Conservation (phyloP, 1,140 invertebrate species). For the Trigoniulus corallinus region DNA sequence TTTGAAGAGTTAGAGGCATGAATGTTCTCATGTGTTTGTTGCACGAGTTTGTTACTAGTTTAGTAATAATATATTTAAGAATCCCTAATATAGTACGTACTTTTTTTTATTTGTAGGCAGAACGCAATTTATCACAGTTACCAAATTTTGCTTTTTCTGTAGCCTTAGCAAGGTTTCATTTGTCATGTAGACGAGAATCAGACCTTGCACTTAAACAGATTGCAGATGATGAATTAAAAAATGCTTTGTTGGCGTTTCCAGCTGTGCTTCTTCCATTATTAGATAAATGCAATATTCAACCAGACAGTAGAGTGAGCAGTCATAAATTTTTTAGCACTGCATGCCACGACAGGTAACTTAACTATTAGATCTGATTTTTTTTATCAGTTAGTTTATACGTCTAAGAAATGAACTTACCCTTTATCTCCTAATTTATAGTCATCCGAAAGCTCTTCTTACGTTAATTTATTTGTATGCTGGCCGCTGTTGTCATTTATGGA, state of each 20-base stretch:
- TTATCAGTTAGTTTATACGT: neutral
- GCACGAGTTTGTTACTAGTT: no score
- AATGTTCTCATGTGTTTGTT: slow-evolving; percentile 22
- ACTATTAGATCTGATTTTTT: neutral
- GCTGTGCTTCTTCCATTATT: slow-evolving; percentile 49
- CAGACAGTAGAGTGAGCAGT: slow-evolving; percentile 41
- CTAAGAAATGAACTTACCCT: slow-evolving; percentile 1
- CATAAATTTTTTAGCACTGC: slow-evolving; percentile 30
- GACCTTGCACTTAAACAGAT: slow-evolving; percentile 17
- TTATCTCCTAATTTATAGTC: slow-evolving; percentile 28
- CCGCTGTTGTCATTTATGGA: slow-evolving; percentile 59
- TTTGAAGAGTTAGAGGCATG: slow-evolving; percentile 34
- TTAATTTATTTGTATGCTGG: slow-evolving; percentile 54
- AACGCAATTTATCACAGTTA: slow-evolving; percentile 54
- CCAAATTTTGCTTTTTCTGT: slow-evolving; percentile 78
- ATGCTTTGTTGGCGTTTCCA: slow-evolving; percentile 71
- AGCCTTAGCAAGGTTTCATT: slow-evolving; percentile 54
- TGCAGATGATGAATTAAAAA: slow-evolving; percentile 47
- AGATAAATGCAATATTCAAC: slow-evolving; percentile 56
- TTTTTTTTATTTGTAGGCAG: slow-evolving; percentile 35
- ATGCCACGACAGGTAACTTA: slow-evolving; percentile 8
- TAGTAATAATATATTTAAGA: slow-evolving; percentile 3
- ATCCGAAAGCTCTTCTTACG: slow-evolving; percentile 45
- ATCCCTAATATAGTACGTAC: neutral
- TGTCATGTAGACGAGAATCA: slow-evolving; percentile 15